Conservation (phyloP, 2,113 vertebrate genomes). For the Kobus ellipsiprymnus region DNA sequence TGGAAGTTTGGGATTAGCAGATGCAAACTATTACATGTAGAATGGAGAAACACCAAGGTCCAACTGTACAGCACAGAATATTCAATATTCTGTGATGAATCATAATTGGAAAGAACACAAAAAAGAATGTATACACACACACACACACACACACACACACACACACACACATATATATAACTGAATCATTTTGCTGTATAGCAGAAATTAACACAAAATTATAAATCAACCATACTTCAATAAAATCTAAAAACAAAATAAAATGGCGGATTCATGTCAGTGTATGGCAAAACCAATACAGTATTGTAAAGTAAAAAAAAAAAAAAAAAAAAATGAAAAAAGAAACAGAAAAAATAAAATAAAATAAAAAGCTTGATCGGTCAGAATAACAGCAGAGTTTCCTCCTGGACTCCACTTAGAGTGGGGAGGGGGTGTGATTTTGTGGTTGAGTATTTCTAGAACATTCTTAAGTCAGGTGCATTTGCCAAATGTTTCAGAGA, state of each 20-base stretch:
- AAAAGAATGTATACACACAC: neutral
- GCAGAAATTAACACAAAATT: neutral
- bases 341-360: neutral
- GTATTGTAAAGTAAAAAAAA: too few species aligned
- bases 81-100: neutral
- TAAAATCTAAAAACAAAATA: neutral
- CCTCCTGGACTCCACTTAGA: neutral
- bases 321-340: too few species aligned
- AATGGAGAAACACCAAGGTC: neutral
- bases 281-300: too few species aligned
- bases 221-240: neutral
- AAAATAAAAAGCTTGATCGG: neutral
- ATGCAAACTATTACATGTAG: too few species aligned
- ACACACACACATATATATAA: fast-evolving
- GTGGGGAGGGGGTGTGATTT: neutral
- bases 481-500: neutral
- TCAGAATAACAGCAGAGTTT: neutral
- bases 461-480: neutral
- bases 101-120: neutral
- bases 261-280: neutral
- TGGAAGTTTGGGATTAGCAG: neutral
- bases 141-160: neutral
- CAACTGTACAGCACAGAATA: neutral
- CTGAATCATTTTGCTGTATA: neutral
- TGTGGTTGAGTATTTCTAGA: neutral